Conservation (phyloP, 2,888 invertebrate genomes). For the Eupithecia vulgata region DNA sequence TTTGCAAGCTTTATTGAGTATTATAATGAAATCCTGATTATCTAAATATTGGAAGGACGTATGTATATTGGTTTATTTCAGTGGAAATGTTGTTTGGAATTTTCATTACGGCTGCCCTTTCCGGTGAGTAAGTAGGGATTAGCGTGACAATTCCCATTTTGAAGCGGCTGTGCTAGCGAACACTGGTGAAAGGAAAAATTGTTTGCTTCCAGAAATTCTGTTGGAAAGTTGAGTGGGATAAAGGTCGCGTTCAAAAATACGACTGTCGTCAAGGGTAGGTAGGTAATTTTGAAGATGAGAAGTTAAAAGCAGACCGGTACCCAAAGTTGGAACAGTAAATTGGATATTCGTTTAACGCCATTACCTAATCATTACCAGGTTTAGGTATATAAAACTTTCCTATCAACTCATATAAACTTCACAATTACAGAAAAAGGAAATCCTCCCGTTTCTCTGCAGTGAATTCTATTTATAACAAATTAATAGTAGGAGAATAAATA, state of each 20-base stretch:
- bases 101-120: slow-evolving; percentile 21
- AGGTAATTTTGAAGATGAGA: background rate
- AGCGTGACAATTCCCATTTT: slow-evolving; percentile 11
- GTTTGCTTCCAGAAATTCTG: slow-evolving; percentile 9
- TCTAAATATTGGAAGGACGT: slow-evolving; percentile 35
- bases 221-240: slow-evolving; percentile 1
- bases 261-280: background rate
- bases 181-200: slow-evolving; percentile 5
- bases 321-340: background rate
- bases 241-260: background rate
- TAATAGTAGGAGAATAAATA: too few relatives aligned
- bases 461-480: too few relatives aligned
- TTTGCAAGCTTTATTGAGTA: slow-evolving; percentile 33
- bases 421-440: too few relatives aligned
- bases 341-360: background rate
- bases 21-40: slow-evolving; percentile 37
- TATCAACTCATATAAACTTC: too few relatives aligned
- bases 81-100: slow-evolving; percentile 29
- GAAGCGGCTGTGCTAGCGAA: background rate
- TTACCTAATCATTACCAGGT: too few relatives aligned
- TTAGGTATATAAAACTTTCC: too few relatives aligned
- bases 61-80: slow-evolving; percentile 36
- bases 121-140: slow-evolving; percentile 14
- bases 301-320: background rate
- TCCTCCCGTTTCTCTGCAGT: too few relatives aligned